Evolutionary conservation across 1,140 invertebrate genomes (phyloP), one percentile per base, ranked within the genome.

Genomic region (Pseudomyrmex dendroicus): DNA sequence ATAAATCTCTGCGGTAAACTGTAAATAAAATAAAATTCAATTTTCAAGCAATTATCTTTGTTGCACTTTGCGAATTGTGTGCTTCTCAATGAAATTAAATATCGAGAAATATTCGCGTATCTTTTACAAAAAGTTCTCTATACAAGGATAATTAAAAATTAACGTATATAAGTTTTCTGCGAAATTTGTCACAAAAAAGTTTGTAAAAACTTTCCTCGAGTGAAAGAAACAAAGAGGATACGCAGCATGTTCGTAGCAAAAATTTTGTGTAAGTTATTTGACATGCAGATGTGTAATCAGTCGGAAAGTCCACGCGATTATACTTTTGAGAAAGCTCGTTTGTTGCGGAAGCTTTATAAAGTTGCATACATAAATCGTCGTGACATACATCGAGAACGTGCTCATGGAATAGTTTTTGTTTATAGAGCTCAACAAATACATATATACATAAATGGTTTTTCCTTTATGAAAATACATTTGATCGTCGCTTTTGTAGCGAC

Each of bases 201-300:
- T 77, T 0, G 35, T 46, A 54, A 35, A 0, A 64, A 64, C 25
- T 64, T 64, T 1, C 3, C 15, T 67, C 12, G n/a, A 77, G 20
- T 35, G 67, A 7, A 4, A 56, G 4, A n/a, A 13, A 54, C 48
- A 12, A 8, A 52, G 25, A 77, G 20, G 10, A 74, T 63, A 22
- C 17, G 8, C 2, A 15, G 8, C 35, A 35, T n/a, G n/a, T n/a
- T n/a, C n/a, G n/a, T n/a, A n/a, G n/a, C n/a, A n/a, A n/a, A n/a
- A n/a, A n/a, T 56, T 56, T 54, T 8, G 67, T 20, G 17, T 77
- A 8, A 68, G 25, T 77, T 64, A 52, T 63, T 77, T 56, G 17
- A 22, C 5, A 2, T 9, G 1, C 13, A 13, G 13, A 22, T n/a
- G 25, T 22, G 25, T 13, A 48, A 76, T 63, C 25, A 77, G 17